phyloP scores from a whole-genome alignment of 2,888 invertebrate species.

The Clusia tigrina region DNA sequence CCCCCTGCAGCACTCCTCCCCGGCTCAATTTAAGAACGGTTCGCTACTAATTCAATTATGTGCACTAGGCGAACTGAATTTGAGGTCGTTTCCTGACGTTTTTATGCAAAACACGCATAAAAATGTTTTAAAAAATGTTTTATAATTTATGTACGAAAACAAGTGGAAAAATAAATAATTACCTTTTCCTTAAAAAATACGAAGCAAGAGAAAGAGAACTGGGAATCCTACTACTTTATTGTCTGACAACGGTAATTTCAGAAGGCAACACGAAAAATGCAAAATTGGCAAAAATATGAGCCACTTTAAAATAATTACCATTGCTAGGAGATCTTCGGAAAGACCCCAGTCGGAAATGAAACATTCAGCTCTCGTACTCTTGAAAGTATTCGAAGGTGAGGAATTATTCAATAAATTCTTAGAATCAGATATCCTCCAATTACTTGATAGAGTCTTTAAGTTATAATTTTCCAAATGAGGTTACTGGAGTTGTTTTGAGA shows the following conservation, averaged over 20 bases:
- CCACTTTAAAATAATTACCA: constrained; percentile 6
- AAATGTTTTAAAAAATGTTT: not conserved
- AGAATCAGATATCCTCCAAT: too few relatives aligned
- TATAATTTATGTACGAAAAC: not conserved
- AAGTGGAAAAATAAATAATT: not conserved
- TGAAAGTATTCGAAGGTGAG: too few relatives aligned
- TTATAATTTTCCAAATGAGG: too few relatives aligned
- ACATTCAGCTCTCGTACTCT: too few relatives aligned
- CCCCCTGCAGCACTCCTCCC: not conserved
- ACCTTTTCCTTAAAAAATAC: not conserved
- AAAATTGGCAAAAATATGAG: not conserved
- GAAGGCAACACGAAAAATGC: not conserved
- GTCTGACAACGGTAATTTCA: not conserved
- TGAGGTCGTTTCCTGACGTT: constrained; percentile 27
- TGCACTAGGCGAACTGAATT: constrained; percentile 49
- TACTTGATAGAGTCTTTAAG: too few relatives aligned
- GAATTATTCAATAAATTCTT: too few relatives aligned
- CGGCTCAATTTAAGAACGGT: too few relatives aligned
- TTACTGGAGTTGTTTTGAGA: too few relatives aligned
- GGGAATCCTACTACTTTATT: not conserved
- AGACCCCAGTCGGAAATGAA: too few relatives aligned
- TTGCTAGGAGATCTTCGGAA: not conserved
- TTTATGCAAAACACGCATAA: constrained; percentile 7
- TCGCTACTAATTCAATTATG: constrained; percentile 50
- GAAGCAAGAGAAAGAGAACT: not conserved